Evolutionary conservation across 1,140 invertebrate genomes (phyloP), one percentile per base, ranked within the genome.

Genomic region (Magallana gigas): DNA sequence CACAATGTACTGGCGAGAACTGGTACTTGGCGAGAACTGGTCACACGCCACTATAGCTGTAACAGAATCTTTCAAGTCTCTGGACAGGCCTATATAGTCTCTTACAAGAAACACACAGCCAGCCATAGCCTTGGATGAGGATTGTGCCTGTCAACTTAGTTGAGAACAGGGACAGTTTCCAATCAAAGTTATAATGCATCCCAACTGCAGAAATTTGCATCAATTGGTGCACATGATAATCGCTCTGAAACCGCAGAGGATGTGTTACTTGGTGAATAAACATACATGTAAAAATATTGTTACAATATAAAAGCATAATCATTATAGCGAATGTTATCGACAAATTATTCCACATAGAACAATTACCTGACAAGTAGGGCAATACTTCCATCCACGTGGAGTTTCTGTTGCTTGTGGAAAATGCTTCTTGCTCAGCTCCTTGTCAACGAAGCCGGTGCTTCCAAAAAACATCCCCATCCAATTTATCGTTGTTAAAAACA

Each of bases 401-500:
- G 90, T 90, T 23, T 91, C 88, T 2, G 58, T 36, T 0, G 12
- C 29, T 12, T 85, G 76, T 0, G 90, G 86, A 84, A 87, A 90
- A 71, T 90, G 86, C 64, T 82, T 84, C 3, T 29, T 80, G 58
- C 89, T 92, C 1, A 88, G 76, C 16, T 80, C 81, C 18, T 58
- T 85, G 9, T 76, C 87, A 12, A 92, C 91, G 59, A 84, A 83
- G 60, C 87, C 88, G 18, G 48, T 58, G 11, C 87, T 86, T 18
- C 87, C 88, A 29, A 90, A 89, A 81, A 88, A 92, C 0, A 86
- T 88, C 9, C 85, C 83, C 81, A 88, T 88, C 91, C 91, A 92
- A 82, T 90, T 90, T 36, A 85, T 90, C 18, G 60, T 59, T n/a
- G 82, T 85, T 57, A 88, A 86, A 48, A 87, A 85, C 14, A 88